phyloP scores from a whole-genome alignment of 1,140 invertebrate species.

The Copidosoma floridanum region DNA sequence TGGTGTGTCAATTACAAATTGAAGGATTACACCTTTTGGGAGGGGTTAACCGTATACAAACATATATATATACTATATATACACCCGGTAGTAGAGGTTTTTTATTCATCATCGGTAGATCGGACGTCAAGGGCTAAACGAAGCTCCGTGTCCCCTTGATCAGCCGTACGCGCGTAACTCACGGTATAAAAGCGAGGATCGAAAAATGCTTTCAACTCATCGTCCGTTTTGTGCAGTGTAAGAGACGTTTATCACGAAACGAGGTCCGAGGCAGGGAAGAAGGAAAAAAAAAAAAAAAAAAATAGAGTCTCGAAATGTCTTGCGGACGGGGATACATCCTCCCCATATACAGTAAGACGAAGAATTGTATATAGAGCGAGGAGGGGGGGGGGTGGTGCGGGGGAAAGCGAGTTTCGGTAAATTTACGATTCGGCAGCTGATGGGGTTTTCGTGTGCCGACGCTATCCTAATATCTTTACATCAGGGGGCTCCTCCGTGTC shows the following conservation, averaged over 20 bases:
- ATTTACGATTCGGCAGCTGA: conserved; percentile 49
- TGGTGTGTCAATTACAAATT: too few relatives aligned
- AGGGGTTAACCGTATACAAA: too few relatives aligned
- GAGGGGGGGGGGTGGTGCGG: neutral
- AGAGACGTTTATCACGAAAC: conserved; percentile 4
- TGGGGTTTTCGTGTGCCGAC: conserved; percentile 51
- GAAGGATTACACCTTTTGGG: too few relatives aligned
- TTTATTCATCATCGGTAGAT: too few relatives aligned
- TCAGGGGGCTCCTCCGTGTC: too few relatives aligned
- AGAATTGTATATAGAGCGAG: conserved; percentile 27
- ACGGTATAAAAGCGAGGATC: conserved; percentile 21
- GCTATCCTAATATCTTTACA: conserved; percentile 50
- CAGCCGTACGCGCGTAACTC: too few relatives aligned
- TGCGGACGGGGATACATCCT: too few relatives aligned
- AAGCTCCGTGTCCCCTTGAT: too few relatives aligned
- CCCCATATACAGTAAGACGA: conserved; percentile 20
- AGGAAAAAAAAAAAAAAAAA: conserved; percentile 2
- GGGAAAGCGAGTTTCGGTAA: conserved; percentile 42
- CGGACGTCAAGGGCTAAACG: too few relatives aligned
- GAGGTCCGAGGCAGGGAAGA: conserved; percentile 4
- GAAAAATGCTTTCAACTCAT: conserved; percentile 14
- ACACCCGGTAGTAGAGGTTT: too few relatives aligned
- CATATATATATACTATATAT: too few relatives aligned
- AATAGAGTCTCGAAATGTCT: too few relatives aligned
- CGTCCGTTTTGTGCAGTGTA: conserved; percentile 8